Evolutionary conservation across 2,797 vertebrate genomes (phyloP), one percentile per base, ranked within the genome.

Genomic region (Anguilla pacifica): DNA sequence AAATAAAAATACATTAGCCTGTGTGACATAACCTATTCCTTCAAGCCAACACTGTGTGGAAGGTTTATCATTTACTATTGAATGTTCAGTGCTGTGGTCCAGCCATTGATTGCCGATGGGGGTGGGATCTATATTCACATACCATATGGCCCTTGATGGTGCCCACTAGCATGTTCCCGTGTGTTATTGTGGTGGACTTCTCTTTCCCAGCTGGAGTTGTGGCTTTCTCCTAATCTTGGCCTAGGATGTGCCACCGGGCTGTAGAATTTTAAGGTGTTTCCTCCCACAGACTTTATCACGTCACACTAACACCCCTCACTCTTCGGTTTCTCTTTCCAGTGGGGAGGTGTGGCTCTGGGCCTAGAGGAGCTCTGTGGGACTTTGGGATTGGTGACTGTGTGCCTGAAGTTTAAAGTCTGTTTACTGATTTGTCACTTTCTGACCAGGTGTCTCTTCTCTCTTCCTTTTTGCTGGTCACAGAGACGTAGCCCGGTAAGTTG

Each of bases 391-490:
- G 61, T 85, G 61, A 61, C 84, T 88, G 87, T 57, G 51, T 57
- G 67, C 59, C 35, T 84, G 83, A 49, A 84, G 82, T 88, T 46
- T 88, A 87, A 93, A 94, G 92, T 94, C 91, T 94, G 91, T 95
- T 96, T 91, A 97, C 97, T 98, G 97, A 98, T 96, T 95, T 97
- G 95, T 98, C 91, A 90, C 97, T 98, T 95, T 98, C 98, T 99
- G 98, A 99, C 97, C 97, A 98, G 97, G 97, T 98, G 89, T 99
- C 97, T 99, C 94, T 98, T 99, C 97, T 99, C 97, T 99, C 97
- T 99, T 97, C 97, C 97, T 96, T 98, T 98, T 97, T 97, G 97
- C 98, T 97, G 98, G 96, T 97, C 97, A 95, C 98, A 99, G 98
- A 98, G 97, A 97, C 98, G 98, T 94, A 99, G 98, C 92, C 98